Base-by-base conservation (phyloP, 23 tunicate genomes). In the Aplidium turbinatum region DNA sequence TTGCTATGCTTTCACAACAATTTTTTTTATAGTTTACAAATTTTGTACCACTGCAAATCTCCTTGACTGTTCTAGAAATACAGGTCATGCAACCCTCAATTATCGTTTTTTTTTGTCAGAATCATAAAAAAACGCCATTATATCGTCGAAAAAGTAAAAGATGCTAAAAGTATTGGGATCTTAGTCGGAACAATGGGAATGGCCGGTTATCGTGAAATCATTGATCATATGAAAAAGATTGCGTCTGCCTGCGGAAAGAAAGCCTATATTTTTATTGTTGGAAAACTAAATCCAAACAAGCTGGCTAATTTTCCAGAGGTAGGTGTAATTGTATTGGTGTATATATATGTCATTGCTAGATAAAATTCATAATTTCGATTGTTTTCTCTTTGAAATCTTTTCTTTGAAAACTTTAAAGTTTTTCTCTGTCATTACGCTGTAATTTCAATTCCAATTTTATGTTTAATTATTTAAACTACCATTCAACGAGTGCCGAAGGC, bases 281-380 rank as follows among this genome's bases (percentile, higher is more conserved):
- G 97, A 52, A 91, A 91, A 60, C 47, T 81, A 34, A 91, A 83
- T 46, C 91, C 91, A 9, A 75, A 69, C 58, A 91, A 91, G 68
- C 77, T 91, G n/a, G 97, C 97, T 4, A 91, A 91, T 34, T 91
- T 83, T 79, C 58, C 84, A 11, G 97, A 91, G 81, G 97, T 83
- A 30, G 4, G 94, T 57, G 16, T 9, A 9, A 42, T 9, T 42
- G 11, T 42, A 16, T 9, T 42, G 11, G 16, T 42, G 16, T 9
- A 42, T 42, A 9, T 42, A 42, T 42, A 42, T 11, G 13, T 42
- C 11, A 42, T 9, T 42, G 16, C 21, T 5, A 11, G 19, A 16
- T 54, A 20, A 9, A 16, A 9, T 54, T 54, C 21, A 9, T 6
- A 54, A 5, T 54, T 16, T 16, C 23, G 21, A 9, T 16, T n/a